Conservation (phyloP, 2,797 vertebrate species). For the Siniperca obscura region DNA sequence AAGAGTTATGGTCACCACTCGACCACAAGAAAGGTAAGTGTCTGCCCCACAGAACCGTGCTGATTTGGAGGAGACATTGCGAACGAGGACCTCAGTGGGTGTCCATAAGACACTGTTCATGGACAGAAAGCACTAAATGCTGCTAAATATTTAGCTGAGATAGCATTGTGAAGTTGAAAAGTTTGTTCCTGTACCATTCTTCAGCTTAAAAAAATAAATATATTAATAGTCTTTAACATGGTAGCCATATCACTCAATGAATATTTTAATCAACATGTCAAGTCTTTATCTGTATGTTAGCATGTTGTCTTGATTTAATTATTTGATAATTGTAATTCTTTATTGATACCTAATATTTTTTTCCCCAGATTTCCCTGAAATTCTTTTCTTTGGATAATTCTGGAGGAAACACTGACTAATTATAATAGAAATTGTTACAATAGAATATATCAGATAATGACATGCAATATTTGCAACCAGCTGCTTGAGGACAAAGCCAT, state of each 20-base stretch:
- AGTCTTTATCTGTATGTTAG: background rate
- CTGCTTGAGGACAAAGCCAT: conserved; percentile 18
- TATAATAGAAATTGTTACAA: background rate
- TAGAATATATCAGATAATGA: conserved; percentile 3
- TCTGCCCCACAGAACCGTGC: conserved; percentile 46
- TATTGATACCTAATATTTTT: background rate
- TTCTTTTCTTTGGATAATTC: background rate
- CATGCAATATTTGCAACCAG: conserved; percentile 9
- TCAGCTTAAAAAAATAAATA: background rate
- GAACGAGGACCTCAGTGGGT: conserved; percentile 55
- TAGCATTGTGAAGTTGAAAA: background rate
- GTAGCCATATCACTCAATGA: background rate
- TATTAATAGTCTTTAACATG: conserved; percentile 1
- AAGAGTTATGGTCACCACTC: conserved; percentile 75
- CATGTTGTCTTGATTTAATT: background rate
- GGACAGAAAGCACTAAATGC: conserved; percentile 29
- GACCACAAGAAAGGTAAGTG: conserved; percentile 74
- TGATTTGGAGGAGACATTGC: conserved; percentile 58
- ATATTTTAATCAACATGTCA: conserved; percentile 8
- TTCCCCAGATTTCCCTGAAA: background rate
- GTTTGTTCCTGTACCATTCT: background rate
- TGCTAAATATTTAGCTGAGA: conserved; percentile 9
- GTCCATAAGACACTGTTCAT: conserved; percentile 41
- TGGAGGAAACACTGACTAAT: background rate
- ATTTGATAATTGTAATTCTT: background rate